Percentiles rank a stretch among this genome's conserved stretches.
These are phyloP conservation scores for Hiodon alosoides DNA, from an alignment of 2,113 vertebrate species.

Conservation along the genomic window DNA sequence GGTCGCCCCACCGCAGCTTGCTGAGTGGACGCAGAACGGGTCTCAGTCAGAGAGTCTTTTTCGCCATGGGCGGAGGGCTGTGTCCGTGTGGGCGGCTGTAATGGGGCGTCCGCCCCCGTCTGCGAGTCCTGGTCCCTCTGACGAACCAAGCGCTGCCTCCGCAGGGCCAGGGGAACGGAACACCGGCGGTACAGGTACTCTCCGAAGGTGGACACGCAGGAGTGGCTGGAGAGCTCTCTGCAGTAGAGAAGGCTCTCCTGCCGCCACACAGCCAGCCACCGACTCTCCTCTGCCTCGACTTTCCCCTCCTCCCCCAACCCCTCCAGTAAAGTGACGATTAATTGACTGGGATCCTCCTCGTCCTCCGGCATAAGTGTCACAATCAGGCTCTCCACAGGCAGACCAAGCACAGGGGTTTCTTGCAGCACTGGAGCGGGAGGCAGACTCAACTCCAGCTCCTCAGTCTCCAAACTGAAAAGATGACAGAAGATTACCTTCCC, in stretches of 20 bases:
- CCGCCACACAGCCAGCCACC: conserved; percentile 55
- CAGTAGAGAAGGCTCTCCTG: conserved; percentile 75
- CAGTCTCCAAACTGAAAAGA: conserved; percentile 43
- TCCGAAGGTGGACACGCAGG: conserved; percentile 79
- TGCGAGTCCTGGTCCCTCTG: conserved; percentile 31
- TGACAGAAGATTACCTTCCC: background rate
- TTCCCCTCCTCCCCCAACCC: conserved; percentile 60
- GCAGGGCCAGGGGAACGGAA: conserved; percentile 61
- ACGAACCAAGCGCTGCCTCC: conserved; percentile 50
- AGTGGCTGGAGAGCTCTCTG: conserved; percentile 66
- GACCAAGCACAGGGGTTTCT: conserved; percentile 43
- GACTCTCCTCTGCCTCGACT: conserved; percentile 31
- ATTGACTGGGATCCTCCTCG: conserved; percentile 75
- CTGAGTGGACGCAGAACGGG: background rate
- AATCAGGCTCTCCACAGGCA: conserved; percentile 70
- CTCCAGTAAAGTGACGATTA: conserved; percentile 69
- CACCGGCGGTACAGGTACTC: conserved; percentile 82
- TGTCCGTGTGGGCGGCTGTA: conserved; percentile 4
- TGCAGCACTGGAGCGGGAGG: conserved; percentile 11
- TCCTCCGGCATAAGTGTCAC: conserved; percentile 87
- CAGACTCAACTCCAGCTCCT: conserved; percentile 26
- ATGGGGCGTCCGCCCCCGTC: conserved; percentile 12
- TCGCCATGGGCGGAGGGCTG: conserved; percentile 30
- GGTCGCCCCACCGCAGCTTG: conserved; percentile 40
- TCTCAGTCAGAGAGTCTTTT: conserved; percentile 22